Conservation (phyloP, 2,113 vertebrate genomes). For the Anguilla rostrata region DNA sequence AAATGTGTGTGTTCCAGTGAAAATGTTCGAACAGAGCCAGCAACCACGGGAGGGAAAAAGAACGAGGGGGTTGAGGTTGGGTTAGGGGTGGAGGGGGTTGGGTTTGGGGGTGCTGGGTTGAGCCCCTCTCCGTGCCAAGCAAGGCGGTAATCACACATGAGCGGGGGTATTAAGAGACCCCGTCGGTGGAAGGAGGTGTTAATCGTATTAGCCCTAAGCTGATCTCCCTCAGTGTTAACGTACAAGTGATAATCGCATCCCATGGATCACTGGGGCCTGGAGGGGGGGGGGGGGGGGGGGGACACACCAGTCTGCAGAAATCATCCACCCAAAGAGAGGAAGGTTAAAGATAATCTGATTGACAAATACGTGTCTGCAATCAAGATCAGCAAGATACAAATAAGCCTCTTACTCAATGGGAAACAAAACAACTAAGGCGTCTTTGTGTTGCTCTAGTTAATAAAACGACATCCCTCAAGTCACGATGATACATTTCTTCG, state of each 20-base stretch:
- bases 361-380: not conserved
- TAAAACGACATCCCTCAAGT: not conserved
- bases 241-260: conserved; percentile 30
- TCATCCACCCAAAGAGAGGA: not conserved
- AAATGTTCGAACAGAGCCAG: not conserved
- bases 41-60: not conserved
- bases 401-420: not conserved
- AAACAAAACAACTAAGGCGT: not conserved
- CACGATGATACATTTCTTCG: not conserved
- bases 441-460: not conserved
- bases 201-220: conserved; percentile 30
- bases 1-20: not conserved
- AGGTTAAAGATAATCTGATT: not conserved
- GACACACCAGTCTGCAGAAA: not conserved
- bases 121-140: conserved; percentile 8
- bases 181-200: conserved; percentile 31
- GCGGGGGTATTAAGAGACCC: conserved; percentile 18
- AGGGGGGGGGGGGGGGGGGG: not conserved
- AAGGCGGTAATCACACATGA: conserved; percentile 27
- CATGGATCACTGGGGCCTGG: conserved; percentile 10
- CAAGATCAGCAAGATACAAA: not conserved
- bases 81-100: no score
- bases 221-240: conserved; percentile 23
- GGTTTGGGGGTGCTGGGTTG: not conserved
- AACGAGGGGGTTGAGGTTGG: no score